phyloP scores from a whole-genome alignment of 2,797 vertebrate species.

The Gambelia wislizenii region DNA sequence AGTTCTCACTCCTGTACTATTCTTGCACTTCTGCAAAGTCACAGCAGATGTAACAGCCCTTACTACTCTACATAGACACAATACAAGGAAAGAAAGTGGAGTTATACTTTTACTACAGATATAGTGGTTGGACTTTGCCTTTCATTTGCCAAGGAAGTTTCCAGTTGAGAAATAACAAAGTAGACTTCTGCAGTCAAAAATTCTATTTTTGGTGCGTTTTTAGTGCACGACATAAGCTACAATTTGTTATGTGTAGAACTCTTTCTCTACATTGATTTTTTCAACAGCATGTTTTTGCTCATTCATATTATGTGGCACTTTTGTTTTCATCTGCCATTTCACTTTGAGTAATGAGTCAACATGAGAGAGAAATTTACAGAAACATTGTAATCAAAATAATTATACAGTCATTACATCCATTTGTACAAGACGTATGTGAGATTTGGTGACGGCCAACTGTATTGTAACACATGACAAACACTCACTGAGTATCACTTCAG shows the following conservation, averaged over 20 bases:
- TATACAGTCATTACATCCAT: background rate
- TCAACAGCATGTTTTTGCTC: background rate
- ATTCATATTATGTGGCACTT: background rate
- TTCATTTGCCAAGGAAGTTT: background rate
- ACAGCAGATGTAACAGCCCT: background rate
- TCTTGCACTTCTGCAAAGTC: background rate
- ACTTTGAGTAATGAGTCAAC: slow-evolving; percentile 1
- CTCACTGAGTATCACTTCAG: background rate
- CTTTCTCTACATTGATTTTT: background rate
- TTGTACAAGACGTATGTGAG: slow-evolving; percentile 3
- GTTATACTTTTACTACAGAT: background rate
- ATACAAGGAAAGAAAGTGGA: background rate
- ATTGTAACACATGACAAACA: background rate
- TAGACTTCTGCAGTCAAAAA: background rate
- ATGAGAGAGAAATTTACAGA: background rate
- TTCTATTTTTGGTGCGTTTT: background rate
- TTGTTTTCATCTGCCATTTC: slow-evolving; percentile 36
- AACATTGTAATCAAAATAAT: slow-evolving; percentile 31
- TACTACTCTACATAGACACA: background rate
- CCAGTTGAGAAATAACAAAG: background rate
- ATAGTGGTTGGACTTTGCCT: background rate
- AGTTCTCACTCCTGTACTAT: background rate
- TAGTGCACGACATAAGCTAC: fast-evolving
- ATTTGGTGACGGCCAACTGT: slow-evolving; percentile 23
- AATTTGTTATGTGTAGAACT: background rate